phyloP scores from a whole-genome alignment of 2,113 vertebrate genomes.

The Nettapus auritus region DNA sequence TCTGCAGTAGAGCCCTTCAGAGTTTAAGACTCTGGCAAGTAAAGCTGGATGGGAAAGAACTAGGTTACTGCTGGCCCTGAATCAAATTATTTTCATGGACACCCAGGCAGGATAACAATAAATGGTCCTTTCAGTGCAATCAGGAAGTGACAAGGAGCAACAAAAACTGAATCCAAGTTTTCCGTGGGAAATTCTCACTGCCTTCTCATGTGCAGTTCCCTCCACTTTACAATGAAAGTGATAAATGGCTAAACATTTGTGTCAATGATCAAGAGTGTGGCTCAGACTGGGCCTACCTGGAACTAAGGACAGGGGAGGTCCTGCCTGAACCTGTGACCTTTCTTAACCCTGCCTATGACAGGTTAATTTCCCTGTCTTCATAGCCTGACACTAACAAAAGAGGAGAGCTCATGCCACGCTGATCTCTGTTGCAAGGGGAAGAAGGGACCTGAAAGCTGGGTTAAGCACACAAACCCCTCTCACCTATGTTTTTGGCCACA shows the following conservation, averaged over 20 bases:
- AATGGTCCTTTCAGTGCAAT: neutral
- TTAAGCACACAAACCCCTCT: neutral
- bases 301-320: neutral
- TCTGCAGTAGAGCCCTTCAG: neutral
- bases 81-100: neutral
- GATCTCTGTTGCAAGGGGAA: neutral
- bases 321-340: fast-evolving
- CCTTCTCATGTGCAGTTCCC: neutral
- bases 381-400: neutral
- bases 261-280: neutral
- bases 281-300: neutral
- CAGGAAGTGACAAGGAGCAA: neutral
- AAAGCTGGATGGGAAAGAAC: neutral
- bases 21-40: neutral
- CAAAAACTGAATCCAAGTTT: neutral
- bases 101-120: neutral
- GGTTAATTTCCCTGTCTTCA: neutral
- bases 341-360: neutral
- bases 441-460: neutral
- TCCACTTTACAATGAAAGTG: neutral
- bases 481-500: neutral
- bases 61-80: neutral
- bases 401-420: neutral
- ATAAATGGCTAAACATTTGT: neutral
- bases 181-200: slow-evolving; percentile 21